These are phyloP conservation scores for Ferrisia virgata DNA, from an alignment of 2,888 invertebrate genomes.

Conservation along the genomic window DNA sequence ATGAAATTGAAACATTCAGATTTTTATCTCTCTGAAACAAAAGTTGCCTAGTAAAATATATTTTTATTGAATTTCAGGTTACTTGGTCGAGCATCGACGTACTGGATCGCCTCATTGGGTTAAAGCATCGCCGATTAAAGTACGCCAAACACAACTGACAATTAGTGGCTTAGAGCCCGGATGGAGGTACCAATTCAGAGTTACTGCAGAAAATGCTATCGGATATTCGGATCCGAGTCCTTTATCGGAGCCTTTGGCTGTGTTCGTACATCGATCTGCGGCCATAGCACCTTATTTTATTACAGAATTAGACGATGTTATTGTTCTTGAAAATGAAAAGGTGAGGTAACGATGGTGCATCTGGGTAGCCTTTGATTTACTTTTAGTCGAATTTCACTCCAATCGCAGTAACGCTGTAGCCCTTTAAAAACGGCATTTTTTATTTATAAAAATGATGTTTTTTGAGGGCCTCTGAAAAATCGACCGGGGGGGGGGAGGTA, in stretches of 20 bases:
- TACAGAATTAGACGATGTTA: conserved; percentile 66
- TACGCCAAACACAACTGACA: conserved; percentile 69
- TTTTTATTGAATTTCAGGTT: conserved; percentile 59
- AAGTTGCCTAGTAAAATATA: not conserved
- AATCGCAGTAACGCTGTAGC: no score
- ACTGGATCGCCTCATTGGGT: conserved; percentile 80
- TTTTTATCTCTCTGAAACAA: no score
- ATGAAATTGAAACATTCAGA: no score
- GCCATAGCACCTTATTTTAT: conserved; percentile 73
- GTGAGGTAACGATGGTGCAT: conserved; percentile 52
- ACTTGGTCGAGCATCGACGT: conserved; percentile 73
- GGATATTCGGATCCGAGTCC: conserved; percentile 83
- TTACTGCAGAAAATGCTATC: conserved; percentile 85
- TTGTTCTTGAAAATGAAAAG: conserved; percentile 77
- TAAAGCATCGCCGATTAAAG: conserved; percentile 70
- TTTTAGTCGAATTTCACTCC: no score
- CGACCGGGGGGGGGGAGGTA: no score
- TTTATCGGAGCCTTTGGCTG: conserved; percentile 79
- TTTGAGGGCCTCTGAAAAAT: no score
- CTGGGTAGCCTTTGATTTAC: no score
- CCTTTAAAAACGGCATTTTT: no score
- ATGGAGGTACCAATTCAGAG: conserved; percentile 84
- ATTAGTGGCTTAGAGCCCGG: conserved; percentile 81
- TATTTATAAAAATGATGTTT: no score
- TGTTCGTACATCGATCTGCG: conserved; percentile 64